Evolutionary conservation across 2,113 vertebrate species (phyloP).

Genomic region (Speoplatyrhinus poulsoni): DNA sequence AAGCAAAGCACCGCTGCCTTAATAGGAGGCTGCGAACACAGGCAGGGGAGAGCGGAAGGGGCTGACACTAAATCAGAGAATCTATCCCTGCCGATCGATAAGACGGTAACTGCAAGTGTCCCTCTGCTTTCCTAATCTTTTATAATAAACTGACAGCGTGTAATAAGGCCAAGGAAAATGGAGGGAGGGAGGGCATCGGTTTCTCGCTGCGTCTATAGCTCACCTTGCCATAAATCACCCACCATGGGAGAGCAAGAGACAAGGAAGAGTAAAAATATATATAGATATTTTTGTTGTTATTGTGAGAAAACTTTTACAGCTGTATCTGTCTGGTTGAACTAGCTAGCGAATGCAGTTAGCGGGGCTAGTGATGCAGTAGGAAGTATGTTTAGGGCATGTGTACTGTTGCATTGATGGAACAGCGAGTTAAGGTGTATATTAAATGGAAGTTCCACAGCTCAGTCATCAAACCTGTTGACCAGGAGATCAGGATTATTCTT

Average conservation of each 20-base stretch:
- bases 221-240: slow-evolving; percentile 70
- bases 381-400: slow-evolving; percentile 30
- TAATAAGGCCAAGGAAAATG: slow-evolving; percentile 78
- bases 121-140: slow-evolving; percentile 86
- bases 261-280: slow-evolving; percentile 18
- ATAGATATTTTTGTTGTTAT: slow-evolving; percentile 19
- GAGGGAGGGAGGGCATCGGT: slow-evolving; percentile 52
- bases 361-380: slow-evolving; percentile 48
- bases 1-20: slow-evolving; percentile 94
- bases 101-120: slow-evolving; percentile 87
- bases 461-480: slow-evolving; percentile 23
- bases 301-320: slow-evolving; percentile 43
- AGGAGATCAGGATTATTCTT: not conserved
- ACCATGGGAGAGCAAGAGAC: slow-evolving; percentile 51
- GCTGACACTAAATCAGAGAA: slow-evolving; percentile 88
- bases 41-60: slow-evolving; percentile 60
- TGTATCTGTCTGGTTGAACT: slow-evolving; percentile 48
- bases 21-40: slow-evolving; percentile 85
- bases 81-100: slow-evolving; percentile 88
- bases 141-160: slow-evolving; percentile 85
- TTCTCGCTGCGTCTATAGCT: slow-evolving; percentile 55
- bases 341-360: slow-evolving; percentile 42
- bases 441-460: slow-evolving; percentile 40
- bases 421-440: slow-evolving; percentile 53
- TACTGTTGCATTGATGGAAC: slow-evolving; percentile 33